These are phyloP conservation scores for Eleginops maclovinus DNA, from an alignment of 2,113 vertebrate genomes.

Conservation along the genomic window DNA sequence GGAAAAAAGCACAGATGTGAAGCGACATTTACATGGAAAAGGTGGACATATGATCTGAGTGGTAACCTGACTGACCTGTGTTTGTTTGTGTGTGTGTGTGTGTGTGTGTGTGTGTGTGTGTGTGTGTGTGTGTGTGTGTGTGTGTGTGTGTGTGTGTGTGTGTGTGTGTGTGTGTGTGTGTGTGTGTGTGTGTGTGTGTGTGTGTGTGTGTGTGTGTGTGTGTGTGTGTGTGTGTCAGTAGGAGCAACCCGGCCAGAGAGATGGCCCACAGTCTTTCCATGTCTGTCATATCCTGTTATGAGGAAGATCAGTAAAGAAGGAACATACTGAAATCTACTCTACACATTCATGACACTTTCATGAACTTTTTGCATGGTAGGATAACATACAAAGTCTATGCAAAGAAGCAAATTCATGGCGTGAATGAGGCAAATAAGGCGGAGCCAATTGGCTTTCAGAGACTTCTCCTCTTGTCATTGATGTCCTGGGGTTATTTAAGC, in stretches of 20 bases:
- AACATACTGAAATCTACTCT: background rate
- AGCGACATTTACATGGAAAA: conserved; percentile 47
- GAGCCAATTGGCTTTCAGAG: too few species aligned
- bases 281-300: conserved; percentile 64
- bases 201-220: conserved; percentile 12
- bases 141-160: conserved; percentile 3
- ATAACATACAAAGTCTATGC: too few species aligned
- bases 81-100: conserved; percentile 7
- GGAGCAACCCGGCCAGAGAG: background rate
- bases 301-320: conserved; percentile 9
- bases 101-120: background rate
- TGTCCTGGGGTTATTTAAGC: too few species aligned
- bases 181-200: conserved; percentile 29
- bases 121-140: conserved; percentile 7
- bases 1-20: conserved; percentile 43
- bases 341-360: background rate
- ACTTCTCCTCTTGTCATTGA: too few species aligned
- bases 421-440: too few species aligned
- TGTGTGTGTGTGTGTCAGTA: conserved; percentile 35
- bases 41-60: conserved; percentile 50
- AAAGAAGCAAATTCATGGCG: too few species aligned
- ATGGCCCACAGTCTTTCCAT: conserved; percentile 54
- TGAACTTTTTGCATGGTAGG: too few species aligned
- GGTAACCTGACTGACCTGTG: conserved; percentile 42
- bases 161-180: conserved; percentile 14